Evolutionary conservation across 2,888 invertebrate species (phyloP).

Genomic region (Conus canariensis): DNA sequence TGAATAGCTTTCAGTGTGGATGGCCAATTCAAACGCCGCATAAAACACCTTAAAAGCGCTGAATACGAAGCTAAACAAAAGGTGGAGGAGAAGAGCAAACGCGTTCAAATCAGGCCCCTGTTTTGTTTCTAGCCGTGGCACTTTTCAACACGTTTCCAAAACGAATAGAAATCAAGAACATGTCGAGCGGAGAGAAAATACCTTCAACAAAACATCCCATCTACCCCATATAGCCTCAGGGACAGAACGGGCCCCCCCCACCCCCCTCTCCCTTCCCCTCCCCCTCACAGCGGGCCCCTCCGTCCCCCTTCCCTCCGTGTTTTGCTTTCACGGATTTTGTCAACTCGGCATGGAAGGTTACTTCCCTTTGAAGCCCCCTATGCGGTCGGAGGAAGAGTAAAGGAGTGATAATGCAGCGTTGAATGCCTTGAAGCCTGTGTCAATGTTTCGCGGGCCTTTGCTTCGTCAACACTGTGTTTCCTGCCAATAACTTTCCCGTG

Average conservation of each 20-base stretch:
- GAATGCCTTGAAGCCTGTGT: neutral
- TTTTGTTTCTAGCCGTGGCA: neutral
- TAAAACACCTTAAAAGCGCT: constrained; percentile 7
- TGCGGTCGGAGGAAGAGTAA: neutral
- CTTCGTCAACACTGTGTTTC: neutral
- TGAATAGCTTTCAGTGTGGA: neutral
- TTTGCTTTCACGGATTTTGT: neutral
- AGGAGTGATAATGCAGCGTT: neutral
- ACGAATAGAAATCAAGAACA: constrained; percentile 9
- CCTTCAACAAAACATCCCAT: neutral
- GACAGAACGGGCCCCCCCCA: too few species aligned
- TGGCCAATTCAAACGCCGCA: neutral
- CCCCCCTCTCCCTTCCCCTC: too few species aligned
- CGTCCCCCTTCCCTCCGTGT: neutral
- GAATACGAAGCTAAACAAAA: neutral
- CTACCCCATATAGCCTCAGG: too few species aligned
- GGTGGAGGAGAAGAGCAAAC: neutral
- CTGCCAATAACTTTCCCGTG: neutral
- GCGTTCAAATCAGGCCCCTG: neutral
- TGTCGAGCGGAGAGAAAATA: neutral
- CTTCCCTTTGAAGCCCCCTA: neutral
- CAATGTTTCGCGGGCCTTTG: neutral
- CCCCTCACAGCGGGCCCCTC: too few species aligned
- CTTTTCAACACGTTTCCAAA: neutral
- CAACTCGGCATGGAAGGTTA: neutral